Conservation (phyloP, 2,113 vertebrate genomes). For the Oreotragus oreotragus region DNA sequence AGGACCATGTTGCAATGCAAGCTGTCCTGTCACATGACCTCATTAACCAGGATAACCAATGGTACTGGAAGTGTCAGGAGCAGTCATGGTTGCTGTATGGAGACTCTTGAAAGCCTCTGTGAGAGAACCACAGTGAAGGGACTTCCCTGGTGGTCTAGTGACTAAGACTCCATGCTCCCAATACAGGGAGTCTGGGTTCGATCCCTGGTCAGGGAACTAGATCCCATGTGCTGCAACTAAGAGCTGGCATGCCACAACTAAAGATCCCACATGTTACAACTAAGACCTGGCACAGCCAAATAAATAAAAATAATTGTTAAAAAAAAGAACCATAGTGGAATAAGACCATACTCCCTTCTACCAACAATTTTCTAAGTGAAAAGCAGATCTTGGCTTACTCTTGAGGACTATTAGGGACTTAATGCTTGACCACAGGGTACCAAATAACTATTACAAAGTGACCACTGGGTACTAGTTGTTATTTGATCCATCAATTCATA, state of each 20-base stretch:
- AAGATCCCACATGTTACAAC: background rate
- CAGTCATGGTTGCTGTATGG: background rate
- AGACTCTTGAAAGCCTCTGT: background rate
- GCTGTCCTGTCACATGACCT: background rate
- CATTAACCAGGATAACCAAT: background rate
- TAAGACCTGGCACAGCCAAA: background rate
- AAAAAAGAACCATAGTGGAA: background rate
- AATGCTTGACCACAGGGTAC: background rate
- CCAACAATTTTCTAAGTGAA: background rate
- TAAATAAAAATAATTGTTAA: background rate
- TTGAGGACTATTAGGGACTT: background rate
- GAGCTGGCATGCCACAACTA: background rate
- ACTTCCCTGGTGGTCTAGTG: background rate
- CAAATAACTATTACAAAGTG: background rate
- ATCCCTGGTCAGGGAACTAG: background rate
- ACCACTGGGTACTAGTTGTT: background rate
- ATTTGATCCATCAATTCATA: background rate
- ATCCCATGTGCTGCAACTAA: background rate
- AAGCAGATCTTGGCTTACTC: background rate
- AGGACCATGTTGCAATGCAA: background rate
- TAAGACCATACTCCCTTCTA: background rate
- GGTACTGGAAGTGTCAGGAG: background rate
- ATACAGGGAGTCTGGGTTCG: background rate
- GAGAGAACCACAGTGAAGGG: background rate
- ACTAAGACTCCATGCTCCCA: background rate